Conservation (phyloP, 2,113 vertebrate genomes). For the Neopipo cinnamomea region DNA sequence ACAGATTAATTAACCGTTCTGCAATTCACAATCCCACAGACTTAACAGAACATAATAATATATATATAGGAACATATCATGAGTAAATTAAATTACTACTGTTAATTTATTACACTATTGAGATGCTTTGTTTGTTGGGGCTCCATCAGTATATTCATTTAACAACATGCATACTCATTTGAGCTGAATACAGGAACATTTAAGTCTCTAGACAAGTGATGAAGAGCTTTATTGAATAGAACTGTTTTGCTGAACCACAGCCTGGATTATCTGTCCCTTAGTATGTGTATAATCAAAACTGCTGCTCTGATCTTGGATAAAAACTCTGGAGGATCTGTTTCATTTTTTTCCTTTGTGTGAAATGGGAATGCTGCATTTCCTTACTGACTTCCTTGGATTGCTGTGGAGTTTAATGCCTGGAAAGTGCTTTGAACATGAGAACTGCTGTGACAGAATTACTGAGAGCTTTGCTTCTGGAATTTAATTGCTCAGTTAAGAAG, state of each 20-base stretch:
- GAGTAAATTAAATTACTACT: no score
- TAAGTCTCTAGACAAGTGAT: constrained; percentile 23
- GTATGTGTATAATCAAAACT: constrained; percentile 22
- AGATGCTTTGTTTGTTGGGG: not conserved
- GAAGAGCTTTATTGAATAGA: constrained; percentile 42
- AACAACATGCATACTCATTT: not conserved
- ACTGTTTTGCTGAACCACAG: constrained; percentile 11
- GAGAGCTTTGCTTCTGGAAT: not conserved
- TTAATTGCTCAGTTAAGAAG: constrained; percentile 28
- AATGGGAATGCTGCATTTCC: constrained; percentile 31
- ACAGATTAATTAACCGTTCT: no score
- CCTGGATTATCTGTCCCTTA: constrained; percentile 1
- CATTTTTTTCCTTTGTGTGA: constrained; percentile 15
- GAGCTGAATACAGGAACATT: not conserved
- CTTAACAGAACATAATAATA: no score
- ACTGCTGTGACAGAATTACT: constrained; percentile 28
- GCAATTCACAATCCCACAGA: no score
- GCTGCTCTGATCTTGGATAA: constrained; percentile 27
- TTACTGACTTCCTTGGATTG: constrained; percentile 9
- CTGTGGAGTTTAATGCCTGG: not conserved
- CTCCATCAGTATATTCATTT: not conserved
- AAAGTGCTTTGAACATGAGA: constrained; percentile 29
- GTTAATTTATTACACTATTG: no score
- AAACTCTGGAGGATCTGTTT: constrained; percentile 15
- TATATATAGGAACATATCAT: no score